phyloP scores from a whole-genome alignment of 1,140 invertebrate genomes.

The Pteromalus puparum region DNA sequence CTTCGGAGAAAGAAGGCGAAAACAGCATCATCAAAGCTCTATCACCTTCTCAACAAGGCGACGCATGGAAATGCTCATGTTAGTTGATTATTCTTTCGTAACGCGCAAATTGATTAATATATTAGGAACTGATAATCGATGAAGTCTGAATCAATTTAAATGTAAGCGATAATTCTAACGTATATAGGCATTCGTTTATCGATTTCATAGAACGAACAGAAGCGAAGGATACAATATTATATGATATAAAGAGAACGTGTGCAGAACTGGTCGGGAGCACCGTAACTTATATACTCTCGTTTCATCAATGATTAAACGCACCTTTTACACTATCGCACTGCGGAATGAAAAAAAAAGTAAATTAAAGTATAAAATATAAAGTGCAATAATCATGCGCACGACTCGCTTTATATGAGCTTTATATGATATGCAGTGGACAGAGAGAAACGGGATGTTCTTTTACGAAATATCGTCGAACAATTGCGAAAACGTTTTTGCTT shows the following conservation, averaged over 20 bases:
- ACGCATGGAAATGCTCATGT: constrained; percentile 68
- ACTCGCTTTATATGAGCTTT: constrained; percentile 25
- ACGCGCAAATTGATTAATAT: not conserved
- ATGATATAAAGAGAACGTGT: not conserved
- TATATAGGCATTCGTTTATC: not conserved
- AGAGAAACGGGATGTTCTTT: not conserved
- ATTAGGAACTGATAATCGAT: constrained; percentile 1
- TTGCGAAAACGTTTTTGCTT: constrained; percentile 31
- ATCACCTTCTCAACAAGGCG: constrained; percentile 65
- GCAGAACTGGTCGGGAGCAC: not conserved
- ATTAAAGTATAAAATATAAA: not conserved
- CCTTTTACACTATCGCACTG: constrained; percentile 32
- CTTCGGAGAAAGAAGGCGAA: constrained; percentile 66
- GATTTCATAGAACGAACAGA: not conserved
- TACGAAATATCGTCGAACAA: not conserved
- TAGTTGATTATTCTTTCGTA: constrained; percentile 53
- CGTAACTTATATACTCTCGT: constrained; percentile 5
- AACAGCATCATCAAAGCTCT: constrained; percentile 65
- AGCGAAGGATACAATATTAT: not conserved
- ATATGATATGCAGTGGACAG: not conserved
- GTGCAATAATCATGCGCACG: constrained; percentile 2
- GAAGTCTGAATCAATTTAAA: constrained; percentile 18
- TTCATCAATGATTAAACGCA: constrained; percentile 20
- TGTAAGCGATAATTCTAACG: not conserved
- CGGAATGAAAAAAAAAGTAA: not conserved